phyloP scores from a whole-genome alignment of 2,113 vertebrate genomes.

The Perca fluviatilis region DNA sequence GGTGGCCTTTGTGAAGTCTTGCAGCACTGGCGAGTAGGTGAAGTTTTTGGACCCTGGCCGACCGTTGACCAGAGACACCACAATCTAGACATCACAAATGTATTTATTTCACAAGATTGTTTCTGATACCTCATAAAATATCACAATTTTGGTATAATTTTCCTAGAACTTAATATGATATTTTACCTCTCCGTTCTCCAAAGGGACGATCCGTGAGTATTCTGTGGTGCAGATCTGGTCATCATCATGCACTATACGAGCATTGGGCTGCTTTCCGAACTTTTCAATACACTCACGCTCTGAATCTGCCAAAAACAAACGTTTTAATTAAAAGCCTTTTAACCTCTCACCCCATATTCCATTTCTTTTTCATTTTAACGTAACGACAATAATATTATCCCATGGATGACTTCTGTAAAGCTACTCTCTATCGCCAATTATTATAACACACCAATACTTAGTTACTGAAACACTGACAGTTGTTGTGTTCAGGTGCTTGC shows the following conservation, averaged over 20 bases:
- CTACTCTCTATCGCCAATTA: not conserved
- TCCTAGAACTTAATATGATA: not conserved
- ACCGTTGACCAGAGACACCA: slow-evolving; percentile 92
- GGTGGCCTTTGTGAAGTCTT: slow-evolving; percentile 93
- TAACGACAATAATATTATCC: not conserved
- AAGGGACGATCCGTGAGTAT: slow-evolving; percentile 90
- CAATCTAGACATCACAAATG: slow-evolving; percentile 82
- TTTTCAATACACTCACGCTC: slow-evolving; percentile 88
- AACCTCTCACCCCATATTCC: not conserved
- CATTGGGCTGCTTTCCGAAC: slow-evolving; percentile 88
- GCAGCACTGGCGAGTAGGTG: slow-evolving; percentile 87
- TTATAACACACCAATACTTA: not conserved
- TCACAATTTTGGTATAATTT: not conserved
- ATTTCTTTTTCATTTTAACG: not conserved
- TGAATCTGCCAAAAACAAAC: slow-evolving; percentile 82
- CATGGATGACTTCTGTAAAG: not conserved
- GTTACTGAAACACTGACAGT: not conserved
- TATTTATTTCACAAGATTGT: not conserved
- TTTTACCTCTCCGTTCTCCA: slow-evolving; percentile 94
- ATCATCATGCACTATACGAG: slow-evolving; percentile 80
- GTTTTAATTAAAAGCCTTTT: not conserved
- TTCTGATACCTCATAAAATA: not conserved
- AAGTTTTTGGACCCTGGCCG: slow-evolving; percentile 91
- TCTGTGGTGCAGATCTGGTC: slow-evolving; percentile 92
- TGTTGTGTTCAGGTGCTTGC: not conserved